Evolutionary conservation across 2,113 vertebrate genomes (phyloP).

Genomic region (Gnathonemus longibarbis): DNA sequence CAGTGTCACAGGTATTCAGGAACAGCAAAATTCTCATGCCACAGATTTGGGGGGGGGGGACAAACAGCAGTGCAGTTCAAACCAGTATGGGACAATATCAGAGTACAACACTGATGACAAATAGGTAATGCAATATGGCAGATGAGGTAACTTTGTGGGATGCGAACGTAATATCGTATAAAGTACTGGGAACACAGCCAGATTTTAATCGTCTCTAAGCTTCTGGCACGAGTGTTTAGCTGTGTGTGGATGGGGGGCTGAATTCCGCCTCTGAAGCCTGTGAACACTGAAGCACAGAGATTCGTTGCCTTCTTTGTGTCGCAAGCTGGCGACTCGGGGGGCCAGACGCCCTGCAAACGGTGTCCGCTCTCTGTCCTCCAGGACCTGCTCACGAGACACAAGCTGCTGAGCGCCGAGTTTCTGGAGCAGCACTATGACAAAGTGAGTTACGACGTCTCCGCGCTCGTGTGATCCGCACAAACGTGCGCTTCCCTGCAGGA

Average conservation of each 20-base stretch:
- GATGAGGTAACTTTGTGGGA: background rate
- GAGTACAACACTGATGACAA: background rate
- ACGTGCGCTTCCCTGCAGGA: background rate
- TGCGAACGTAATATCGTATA: background rate
- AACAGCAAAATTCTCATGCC: background rate
- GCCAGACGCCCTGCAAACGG: background rate
- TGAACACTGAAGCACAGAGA: background rate
- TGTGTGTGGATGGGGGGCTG: background rate
- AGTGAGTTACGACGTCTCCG: slow-evolving; percentile 52
- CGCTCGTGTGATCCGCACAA: background rate
- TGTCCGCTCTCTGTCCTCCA: slow-evolving; percentile 38
- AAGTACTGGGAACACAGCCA: background rate
- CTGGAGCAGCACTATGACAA: slow-evolving; percentile 78
- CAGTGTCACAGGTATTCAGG: background rate
- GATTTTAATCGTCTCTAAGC: background rate
- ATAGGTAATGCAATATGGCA: background rate
- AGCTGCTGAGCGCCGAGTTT: slow-evolving; percentile 77
- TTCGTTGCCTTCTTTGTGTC: background rate
- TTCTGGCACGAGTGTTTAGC: background rate
- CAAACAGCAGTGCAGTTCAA: background rate
- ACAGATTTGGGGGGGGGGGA: background rate
- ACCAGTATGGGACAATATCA: background rate
- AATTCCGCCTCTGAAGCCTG: background rate
- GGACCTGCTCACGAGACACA: slow-evolving; percentile 80
- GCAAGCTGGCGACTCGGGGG: background rate